Evolutionary conservation across 2,888 invertebrate genomes (phyloP).

Genomic region (Polymixis flavicincta): DNA sequence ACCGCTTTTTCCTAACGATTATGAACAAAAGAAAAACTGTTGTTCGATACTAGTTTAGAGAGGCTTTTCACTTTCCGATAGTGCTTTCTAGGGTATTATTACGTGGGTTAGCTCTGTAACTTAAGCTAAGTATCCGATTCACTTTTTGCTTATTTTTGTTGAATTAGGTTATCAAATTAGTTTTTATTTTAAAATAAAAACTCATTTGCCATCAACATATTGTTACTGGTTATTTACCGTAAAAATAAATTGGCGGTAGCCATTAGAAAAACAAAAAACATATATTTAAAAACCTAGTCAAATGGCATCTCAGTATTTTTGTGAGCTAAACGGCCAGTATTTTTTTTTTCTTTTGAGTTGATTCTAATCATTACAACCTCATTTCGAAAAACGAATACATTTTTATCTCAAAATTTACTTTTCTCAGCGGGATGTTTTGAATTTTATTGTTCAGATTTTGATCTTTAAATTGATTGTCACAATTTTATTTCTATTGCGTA

Average conservation of each 20-base stretch:
- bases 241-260: background rate
- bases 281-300: background rate
- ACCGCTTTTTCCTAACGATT: constrained; percentile 49
- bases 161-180: background rate
- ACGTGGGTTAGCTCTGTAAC: background rate
- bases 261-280: background rate
- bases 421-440: background rate
- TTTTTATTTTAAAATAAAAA: background rate
- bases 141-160: background rate
- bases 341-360: background rate
- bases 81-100: background rate
- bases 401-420: too few relatives aligned
- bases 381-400: background rate
- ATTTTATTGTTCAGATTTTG: background rate
- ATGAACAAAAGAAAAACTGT: constrained; percentile 35
- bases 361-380: background rate
- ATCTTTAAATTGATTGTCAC: background rate
- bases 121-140: background rate
- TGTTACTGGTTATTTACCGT: background rate
- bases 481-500: background rate
- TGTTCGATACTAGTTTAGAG: constrained; percentile 40
- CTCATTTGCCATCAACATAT: background rate
- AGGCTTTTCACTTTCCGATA: constrained; percentile 31
- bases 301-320: constrained; percentile 9
- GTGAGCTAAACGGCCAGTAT: background rate